Evolutionary conservation across 1,140 invertebrate genomes (phyloP), one percentile per base, ranked within the genome.

Genomic region (Bemisia tabaci): DNA sequence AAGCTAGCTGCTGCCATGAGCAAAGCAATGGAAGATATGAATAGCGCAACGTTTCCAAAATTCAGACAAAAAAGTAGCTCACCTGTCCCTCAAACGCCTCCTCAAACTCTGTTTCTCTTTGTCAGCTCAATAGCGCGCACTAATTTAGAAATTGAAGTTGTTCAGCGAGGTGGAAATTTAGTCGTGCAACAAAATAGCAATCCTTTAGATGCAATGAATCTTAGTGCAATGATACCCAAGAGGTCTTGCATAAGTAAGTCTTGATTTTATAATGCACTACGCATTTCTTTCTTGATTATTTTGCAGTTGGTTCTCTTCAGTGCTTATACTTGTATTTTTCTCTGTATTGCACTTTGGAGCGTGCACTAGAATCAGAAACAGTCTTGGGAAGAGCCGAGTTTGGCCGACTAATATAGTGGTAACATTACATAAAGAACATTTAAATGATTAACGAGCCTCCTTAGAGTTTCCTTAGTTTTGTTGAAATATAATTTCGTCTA

Each of bases 11-110:
- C 88, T 72, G 89, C 89, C 59, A 92, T 92, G 83, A 84, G 84
- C 26, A 89, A 88, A 74, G 87, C 90, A n/a, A 94, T 96, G 91
- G 92, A 95, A 76, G 91, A 95, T 74, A 90, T 97, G 84, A 92
- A 91, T 2, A 87, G 85, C 74, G 84, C 85, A 60, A 92, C 91
- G 21, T 83, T 85, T 70, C 75, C 84, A 25, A 84, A 84, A 72
- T 83, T 84, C 22, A 83, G 84, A 63, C 78, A 79, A 67, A 77
- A 78, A 68, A 74, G 63, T 22, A 26, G 33, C 60, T 24, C 64
- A 26, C n/a, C 25, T 60, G 22, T 1, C 48, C 22, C 65, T 22
- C 12, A 33, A 24, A 21, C 24, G 17, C 26, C 59, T 63, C 69
- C 73, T 62, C 85, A 92, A 72, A 89, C 86, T 74, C 81, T 94